phyloP scores from a whole-genome alignment of 2,113 vertebrate genomes.

The Nymphicus hollandicus region DNA sequence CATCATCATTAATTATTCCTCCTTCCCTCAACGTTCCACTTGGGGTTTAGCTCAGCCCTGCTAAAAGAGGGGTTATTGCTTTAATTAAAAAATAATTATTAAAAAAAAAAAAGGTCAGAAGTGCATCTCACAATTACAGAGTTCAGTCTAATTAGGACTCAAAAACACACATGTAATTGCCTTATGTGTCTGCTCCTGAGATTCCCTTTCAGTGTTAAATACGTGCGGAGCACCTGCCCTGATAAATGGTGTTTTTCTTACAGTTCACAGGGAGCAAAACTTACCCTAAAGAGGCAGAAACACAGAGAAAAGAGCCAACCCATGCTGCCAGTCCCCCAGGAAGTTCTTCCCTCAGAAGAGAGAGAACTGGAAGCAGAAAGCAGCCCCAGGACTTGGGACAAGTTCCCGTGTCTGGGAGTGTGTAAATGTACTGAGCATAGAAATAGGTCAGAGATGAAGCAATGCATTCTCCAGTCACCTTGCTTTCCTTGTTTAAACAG shows the following conservation, averaged over 20 bases:
- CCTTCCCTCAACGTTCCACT: not conserved
- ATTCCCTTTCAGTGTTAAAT: not conserved
- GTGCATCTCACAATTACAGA: not conserved
- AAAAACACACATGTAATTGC: slow-evolving; percentile 9
- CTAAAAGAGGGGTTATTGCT: not conserved
- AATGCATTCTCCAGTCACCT: not conserved
- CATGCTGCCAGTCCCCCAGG: not conserved
- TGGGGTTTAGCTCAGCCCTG: not conserved
- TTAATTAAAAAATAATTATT: not conserved
- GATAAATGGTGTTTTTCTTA: not conserved
- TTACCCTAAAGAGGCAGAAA: not conserved
- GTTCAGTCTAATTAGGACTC: slow-evolving; percentile 28
- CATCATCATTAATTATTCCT: not conserved
- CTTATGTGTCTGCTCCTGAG: not conserved
- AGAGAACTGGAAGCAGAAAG: not conserved
- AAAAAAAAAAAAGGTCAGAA: not conserved
- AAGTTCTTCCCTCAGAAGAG: not conserved
- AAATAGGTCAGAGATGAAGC: slow-evolving; percentile 22
- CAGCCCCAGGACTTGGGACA: not conserved
- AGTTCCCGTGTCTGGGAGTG: not conserved
- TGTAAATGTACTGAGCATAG: not conserved
- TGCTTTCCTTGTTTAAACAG: not conserved
- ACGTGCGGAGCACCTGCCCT: not conserved
- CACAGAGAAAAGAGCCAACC: not conserved
- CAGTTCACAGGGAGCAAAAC: not conserved